Base-by-base conservation (phyloP, 2,888 invertebrate species). In the Heteropelma amictum region DNA sequence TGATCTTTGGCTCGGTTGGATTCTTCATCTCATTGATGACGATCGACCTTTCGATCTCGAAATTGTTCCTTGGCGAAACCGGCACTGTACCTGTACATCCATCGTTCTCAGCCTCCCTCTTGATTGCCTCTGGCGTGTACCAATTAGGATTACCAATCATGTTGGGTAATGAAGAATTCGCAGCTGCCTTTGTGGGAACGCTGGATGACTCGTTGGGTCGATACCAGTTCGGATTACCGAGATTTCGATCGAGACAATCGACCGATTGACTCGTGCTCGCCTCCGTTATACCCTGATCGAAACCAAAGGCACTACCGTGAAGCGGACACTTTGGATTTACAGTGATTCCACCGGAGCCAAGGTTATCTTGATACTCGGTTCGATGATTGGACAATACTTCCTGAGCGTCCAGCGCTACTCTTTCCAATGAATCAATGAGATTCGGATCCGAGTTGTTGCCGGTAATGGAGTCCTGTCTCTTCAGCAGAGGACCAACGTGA, bases 271-370 rank as follows among this genome's bases (percentile, higher is more conserved):
- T 79, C 4, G 77, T 72, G 42, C 67, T 72, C 1, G 76, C 86
- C 56, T 89, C 88, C 78, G 86, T 88, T 73, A 90, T 80, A 14
- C 90, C 84, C 80, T 90, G 82, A 23, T 90, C 81, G 74, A 90
- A 79, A 30, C 90, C 3, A 14, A 60, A 45, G 33, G 78, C 3
- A 38, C 65, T 69, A 1, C 86, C 80, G 28, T 86, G 85, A 45
- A 85, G 77, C 0, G 87, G 85, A 69, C 85, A 87, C 60, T 82
- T 82, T 2, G 85, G 81, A 56, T 80, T 79, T 0, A 72, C 28
- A 1, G 28, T 3, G 68, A 85, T 86, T 8, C 86, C 85, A 72
- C 85, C 87, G 2, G 86, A 80, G 19, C 77, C 80, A 54, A 79
- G 72, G 69, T 64, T 76, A 70, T 88, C 87, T 19, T 85, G 82